Base-by-base conservation (phyloP, 1,140 invertebrate species). In the Myzus persicae region DNA sequence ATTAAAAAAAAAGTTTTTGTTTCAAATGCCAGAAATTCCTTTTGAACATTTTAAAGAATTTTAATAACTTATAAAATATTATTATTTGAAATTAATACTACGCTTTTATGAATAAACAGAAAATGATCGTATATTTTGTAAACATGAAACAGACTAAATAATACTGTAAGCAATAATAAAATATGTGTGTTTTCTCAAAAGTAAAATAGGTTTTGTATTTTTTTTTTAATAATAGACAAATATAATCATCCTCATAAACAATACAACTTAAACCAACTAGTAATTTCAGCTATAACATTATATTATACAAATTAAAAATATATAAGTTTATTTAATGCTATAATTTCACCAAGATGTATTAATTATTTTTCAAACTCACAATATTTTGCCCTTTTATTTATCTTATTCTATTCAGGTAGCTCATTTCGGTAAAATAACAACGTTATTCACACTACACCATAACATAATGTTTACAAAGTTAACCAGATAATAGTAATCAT, bases 401-500 rank as follows among this genome's bases (percentile, higher is more conserved):
- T 85, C 38, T 40, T 85, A 84, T 67, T 9, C 31, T 76, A 36
- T 76, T 76, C n/a, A 38, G 38, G 38, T 42, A 26, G 40, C 11
- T 85, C 24, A 40, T 85, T 42, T 42, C 24, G 24, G 11, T 42
- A 85, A 85, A 85, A 42, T 42, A 85, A 85, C 24, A 85, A 40
- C 38, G 40, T 38, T 85, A 42, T 40, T 42, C 38, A 42, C 24
- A 85, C 26, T 42, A 85, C 14, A 85, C 26, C 14, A 44, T 85
- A 85, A 18, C 42, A 85, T 31, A 44, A 85, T 44, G 84, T 85
- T 31, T n/a, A 85, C 31, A 26, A 44, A 85, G 84, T 44, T 85
- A 85, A 85, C 84, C 84, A 85, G 40, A 85, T 85, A 85, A 85
- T 44, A 44, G 31, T 85, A 85, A 85, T 85, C 26, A 85, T 26